These are phyloP conservation scores for Orchesella cincta DNA, from an alignment of 1,140 invertebrate genomes.

Conservation along the genomic window DNA sequence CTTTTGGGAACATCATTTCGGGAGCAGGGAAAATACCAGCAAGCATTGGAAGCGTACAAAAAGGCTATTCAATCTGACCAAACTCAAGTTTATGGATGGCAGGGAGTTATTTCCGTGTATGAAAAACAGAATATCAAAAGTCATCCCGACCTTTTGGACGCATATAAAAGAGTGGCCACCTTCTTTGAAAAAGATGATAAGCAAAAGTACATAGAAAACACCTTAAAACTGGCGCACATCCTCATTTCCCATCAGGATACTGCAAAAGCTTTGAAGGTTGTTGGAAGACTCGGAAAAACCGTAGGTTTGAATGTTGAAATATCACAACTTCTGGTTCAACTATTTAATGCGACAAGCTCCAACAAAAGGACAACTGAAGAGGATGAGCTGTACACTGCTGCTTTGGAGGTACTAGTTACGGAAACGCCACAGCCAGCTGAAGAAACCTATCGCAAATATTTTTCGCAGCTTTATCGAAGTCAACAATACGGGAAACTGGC, in stretches of 20 bases:
- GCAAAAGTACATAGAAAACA: conserved; percentile 41
- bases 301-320: conserved; percentile 33
- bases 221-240: conserved; percentile 34
- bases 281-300: conserved; percentile 34
- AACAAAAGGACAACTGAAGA: conserved; percentile 23
- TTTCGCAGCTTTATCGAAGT: conserved; percentile 37
- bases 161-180: conserved; percentile 36
- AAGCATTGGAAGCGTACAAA: conserved; percentile 43
- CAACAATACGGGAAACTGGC: conserved; percentile 29
- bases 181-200: conserved; percentile 39
- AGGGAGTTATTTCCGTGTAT: conserved; percentile 43
- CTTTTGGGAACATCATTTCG: conserved; percentile 29
- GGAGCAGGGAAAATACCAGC: conserved; percentile 37
- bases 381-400: conserved; percentile 35
- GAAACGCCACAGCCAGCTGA: conserved; percentile 36
- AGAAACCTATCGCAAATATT: conserved; percentile 33
- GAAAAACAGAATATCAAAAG: conserved; percentile 37
- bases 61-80: conserved; percentile 38
- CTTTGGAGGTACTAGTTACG: conserved; percentile 32
- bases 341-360: conserved; percentile 18
- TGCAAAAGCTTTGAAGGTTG: conserved; percentile 27
- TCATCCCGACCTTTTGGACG: conserved; percentile 43
- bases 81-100: conserved; percentile 36
- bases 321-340: conserved; percentile 21
- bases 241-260: conserved; percentile 35